These are phyloP conservation scores for Labeo calbasu DNA, from an alignment of 2,797 vertebrate genomes.

Conservation along the genomic window DNA sequence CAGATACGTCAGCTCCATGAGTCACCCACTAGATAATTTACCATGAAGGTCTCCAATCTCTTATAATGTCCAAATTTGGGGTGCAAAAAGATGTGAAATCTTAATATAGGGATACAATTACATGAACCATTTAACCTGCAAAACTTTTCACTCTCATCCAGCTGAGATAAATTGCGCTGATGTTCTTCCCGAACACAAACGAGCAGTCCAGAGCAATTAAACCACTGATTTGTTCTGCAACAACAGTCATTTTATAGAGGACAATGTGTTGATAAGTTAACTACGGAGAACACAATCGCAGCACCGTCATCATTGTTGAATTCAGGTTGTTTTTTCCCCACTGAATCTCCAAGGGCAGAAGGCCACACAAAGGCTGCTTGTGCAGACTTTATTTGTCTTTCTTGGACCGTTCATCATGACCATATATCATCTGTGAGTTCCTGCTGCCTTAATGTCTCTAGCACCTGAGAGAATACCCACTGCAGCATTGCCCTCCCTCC, in stretches of 20 bases:
- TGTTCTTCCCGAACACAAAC: conserved; percentile 43
- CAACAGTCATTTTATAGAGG: conserved; percentile 56
- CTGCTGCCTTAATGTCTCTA: conserved; percentile 44
- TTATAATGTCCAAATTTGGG: neutral
- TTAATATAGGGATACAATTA: neutral
- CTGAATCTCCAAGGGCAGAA: neutral
- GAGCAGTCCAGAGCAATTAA: conserved; percentile 56
- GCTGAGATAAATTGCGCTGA: conserved; percentile 54
- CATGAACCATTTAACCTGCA: conserved; percentile 34
- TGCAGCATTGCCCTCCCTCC: neutral
- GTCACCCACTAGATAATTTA: conserved; percentile 19
- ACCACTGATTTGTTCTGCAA: conserved; percentile 50
- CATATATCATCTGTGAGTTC: conserved; percentile 44
- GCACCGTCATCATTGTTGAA: neutral
- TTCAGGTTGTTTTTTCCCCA: neutral
- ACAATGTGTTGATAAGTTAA: conserved; percentile 49
- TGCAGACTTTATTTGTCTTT: conserved; percentile 41
- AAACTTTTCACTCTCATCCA: conserved; percentile 48
- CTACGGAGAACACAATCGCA: neutral
- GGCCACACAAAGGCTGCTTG: conserved; percentile 11
- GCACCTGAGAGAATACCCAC: conserved; percentile 46
- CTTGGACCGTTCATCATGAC: conserved; percentile 12
- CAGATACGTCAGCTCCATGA: neutral
- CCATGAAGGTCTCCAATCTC: conserved; percentile 22
- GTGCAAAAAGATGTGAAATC: conserved; percentile 29